These are phyloP conservation scores for Scomber scombrus DNA, from an alignment of 2,113 vertebrate species.

Conservation along the genomic window DNA sequence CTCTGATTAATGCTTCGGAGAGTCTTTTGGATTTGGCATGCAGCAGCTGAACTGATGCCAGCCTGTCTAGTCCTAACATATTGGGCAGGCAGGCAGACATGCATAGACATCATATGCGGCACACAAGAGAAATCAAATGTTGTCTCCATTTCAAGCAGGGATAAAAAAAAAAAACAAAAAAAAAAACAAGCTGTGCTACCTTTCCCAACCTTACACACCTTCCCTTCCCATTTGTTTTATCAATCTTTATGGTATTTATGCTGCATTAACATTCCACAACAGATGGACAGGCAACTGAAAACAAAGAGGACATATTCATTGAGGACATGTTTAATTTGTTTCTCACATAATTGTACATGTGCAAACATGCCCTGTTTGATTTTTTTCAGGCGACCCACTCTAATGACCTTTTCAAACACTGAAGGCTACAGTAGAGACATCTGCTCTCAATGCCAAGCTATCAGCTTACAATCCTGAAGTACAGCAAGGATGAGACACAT, in stretches of 20 bases:
- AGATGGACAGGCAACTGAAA: not conserved
- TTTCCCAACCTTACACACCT: not conserved
- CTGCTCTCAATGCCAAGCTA: not conserved
- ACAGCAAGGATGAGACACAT: constrained; percentile 23
- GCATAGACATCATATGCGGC: constrained; percentile 39
- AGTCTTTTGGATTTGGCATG: constrained; percentile 61
- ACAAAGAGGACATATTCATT: not conserved
- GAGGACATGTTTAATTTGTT: not conserved
- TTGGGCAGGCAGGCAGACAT: constrained; percentile 54
- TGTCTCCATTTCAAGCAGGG: constrained; percentile 27
- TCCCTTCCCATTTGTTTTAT: not conserved
- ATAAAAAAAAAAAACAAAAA: not conserved
- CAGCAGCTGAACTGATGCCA: constrained; percentile 55
- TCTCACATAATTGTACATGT: not conserved
- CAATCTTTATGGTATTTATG: not conserved
- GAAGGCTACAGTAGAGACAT: constrained; percentile 19
- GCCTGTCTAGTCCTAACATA: constrained; percentile 64
- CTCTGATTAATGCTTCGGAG: constrained; percentile 67
- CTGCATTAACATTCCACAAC: not conserved
- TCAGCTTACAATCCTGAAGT: constrained; percentile 34
- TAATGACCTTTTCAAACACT: not conserved
- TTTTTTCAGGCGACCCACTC: constrained; percentile 4
- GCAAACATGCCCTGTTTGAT: constrained; percentile 7
- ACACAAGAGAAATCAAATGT: constrained; percentile 36
- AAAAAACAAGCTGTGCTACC: constrained; percentile 15